Conservation (phyloP, 2,113 vertebrate genomes). For the Theropithecus gelada region DNA sequence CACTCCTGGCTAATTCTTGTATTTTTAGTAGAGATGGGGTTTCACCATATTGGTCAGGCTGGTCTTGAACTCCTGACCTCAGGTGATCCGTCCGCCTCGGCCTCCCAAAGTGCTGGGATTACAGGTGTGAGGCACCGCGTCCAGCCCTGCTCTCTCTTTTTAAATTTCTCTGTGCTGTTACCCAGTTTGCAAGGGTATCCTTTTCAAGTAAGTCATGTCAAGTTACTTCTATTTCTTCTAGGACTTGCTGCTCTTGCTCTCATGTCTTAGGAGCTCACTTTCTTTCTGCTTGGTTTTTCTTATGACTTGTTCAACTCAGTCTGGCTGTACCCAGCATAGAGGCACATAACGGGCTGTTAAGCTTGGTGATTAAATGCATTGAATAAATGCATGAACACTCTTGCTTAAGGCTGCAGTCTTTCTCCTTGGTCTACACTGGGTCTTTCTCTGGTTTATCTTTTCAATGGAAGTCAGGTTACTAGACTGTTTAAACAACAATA, state of each 20-base stretch:
- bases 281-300: neutral
- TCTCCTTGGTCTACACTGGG: neutral
- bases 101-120: no score
- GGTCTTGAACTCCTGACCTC: no score
- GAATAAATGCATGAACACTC: neutral
- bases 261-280: neutral
- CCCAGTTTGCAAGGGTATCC: neutral
- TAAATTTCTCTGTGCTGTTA: neutral
- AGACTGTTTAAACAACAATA: conserved; percentile 20
- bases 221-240: neutral
- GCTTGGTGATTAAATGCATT: neutral
- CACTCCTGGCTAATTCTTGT: no score
- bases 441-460: conserved; percentile 35
- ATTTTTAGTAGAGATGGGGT: no score
- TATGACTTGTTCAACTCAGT: neutral
- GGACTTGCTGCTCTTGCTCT: neutral
- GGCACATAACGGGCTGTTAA: neutral
- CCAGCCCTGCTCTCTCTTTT: neutral
- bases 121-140: no score
- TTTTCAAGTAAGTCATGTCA: conserved; percentile 8
- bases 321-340: neutral
- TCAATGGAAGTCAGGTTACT: neutral
- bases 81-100: no score
- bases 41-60: no score
- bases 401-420: neutral